Evolutionary conservation across 1,140 invertebrate species (phyloP).

Genomic region (Fopius arisanus): DNA sequence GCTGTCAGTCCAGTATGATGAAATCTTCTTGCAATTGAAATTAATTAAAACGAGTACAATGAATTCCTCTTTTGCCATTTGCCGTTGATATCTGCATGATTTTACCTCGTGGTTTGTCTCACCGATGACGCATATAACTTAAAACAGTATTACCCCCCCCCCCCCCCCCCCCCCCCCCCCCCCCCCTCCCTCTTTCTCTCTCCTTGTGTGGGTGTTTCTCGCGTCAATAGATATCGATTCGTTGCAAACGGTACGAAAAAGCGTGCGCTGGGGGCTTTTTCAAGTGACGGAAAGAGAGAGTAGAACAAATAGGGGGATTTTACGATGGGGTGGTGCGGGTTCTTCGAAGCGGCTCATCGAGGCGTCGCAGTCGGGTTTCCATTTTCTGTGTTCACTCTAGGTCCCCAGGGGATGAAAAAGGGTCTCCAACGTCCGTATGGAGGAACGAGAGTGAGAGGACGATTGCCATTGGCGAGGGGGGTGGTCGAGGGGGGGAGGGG

Average conservation of each 20-base stretch:
- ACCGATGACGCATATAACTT: not conserved
- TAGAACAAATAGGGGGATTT: not conserved
- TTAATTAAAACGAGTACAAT: no score
- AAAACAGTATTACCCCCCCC: not conserved
- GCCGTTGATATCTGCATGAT: no score
- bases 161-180: no score
- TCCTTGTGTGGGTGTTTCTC: conserved; percentile 14
- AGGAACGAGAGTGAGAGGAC: not conserved
- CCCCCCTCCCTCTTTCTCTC: not conserved
- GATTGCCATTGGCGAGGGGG: not conserved
- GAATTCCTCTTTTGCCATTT: no score
- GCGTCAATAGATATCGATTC: conserved; percentile 36
- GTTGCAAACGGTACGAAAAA: not conserved
- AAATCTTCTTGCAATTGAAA: no score
- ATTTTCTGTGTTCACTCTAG: conserved; percentile 16
- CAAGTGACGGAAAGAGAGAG: conserved; percentile 19
- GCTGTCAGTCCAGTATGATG: no score
- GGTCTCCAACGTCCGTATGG: conserved; percentile 19
- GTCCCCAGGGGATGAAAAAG: conserved; percentile 26
- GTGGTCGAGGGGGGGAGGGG: not conserved
- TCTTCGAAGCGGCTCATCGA: conserved; percentile 28
- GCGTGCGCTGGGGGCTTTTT: conserved; percentile 14
- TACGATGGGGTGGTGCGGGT: not conserved
- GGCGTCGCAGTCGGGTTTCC: conserved; percentile 33
- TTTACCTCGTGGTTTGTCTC: no score